phyloP scores from a whole-genome alignment of 2,888 invertebrate genomes.

The Chrysolina oricalcia region DNA sequence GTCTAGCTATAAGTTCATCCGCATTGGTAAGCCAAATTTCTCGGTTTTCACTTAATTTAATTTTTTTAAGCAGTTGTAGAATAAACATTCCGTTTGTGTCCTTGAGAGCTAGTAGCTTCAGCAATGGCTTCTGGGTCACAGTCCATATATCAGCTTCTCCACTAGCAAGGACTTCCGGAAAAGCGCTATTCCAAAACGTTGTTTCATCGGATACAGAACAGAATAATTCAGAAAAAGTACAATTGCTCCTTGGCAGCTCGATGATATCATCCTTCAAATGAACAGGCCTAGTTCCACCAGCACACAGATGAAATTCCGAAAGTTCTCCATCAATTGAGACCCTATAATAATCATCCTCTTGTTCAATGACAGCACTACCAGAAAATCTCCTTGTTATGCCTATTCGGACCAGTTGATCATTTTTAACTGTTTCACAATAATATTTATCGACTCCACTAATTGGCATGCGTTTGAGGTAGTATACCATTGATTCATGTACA shows the following conservation, averaged over 20 bases:
- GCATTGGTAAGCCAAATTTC: not conserved
- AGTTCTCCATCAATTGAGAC: not conserved
- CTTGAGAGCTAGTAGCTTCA: not conserved
- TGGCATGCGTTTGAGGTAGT: not conserved
- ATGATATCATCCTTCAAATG: not conserved
- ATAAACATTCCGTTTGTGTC: not conserved
- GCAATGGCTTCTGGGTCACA: not conserved
- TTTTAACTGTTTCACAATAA: not conserved
- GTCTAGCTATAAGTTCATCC: not conserved
- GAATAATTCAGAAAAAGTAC: not conserved
- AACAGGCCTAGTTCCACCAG: not conserved
- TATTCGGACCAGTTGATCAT: not conserved
- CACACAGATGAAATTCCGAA: not conserved
- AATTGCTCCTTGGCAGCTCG: not conserved
- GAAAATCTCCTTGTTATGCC: not conserved
- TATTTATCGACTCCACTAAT: not conserved
- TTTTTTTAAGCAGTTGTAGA: not conserved
- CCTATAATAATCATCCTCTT: not conserved
- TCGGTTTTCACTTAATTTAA: not conserved
- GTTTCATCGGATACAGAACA: not conserved
- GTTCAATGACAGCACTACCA: not conserved
- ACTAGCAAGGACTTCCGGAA: not conserved
- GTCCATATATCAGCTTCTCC: conserved; percentile 2
- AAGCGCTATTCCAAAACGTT: not conserved
- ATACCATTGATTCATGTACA: not conserved